phyloP scores from a whole-genome alignment of 2,797 vertebrate genomes.

The Typhlichthys eigenmanni region DNA sequence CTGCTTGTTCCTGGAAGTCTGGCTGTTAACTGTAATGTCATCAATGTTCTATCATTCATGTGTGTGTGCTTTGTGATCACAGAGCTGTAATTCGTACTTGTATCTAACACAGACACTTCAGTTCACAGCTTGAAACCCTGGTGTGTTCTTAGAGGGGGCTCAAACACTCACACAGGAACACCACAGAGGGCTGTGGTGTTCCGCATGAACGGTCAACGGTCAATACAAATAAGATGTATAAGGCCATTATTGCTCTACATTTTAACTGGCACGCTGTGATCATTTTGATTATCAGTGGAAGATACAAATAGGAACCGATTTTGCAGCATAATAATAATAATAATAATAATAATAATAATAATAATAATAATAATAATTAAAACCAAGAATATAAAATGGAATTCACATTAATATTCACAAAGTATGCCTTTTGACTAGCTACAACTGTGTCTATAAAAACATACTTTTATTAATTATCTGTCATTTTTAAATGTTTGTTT shows the following conservation, averaged over 20 bases:
- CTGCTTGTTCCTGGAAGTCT: too few relatives aligned
- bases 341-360: neutral
- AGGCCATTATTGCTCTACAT: constrained; percentile 56
- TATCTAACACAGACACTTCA: constrained; percentile 8
- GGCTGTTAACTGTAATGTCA: neutral
- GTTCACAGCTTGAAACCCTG: constrained; percentile 23
- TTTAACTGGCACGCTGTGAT: constrained; percentile 46
- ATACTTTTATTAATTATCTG: neutral
- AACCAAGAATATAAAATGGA: neutral
- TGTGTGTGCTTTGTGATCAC: neutral
- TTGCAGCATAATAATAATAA: constrained; percentile 3
- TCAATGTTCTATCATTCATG: constrained; percentile 6
- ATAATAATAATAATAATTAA: neutral
- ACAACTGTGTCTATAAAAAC: neutral
- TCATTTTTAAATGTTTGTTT: constrained; percentile 1
- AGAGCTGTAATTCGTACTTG: constrained; percentile 24
- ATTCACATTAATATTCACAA: too few relatives aligned
- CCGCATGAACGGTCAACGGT: constrained; percentile 45
- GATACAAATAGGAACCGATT: constrained; percentile 44
- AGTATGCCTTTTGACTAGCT: too few relatives aligned
- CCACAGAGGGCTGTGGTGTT: constrained; percentile 41
- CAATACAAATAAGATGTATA: constrained; percentile 56
- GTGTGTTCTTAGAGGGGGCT: neutral
- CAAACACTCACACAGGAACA: constrained; percentile 43
- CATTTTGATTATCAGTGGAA: constrained; percentile 61